phyloP scores from a whole-genome alignment of 2,888 invertebrate species.

The Teleiodes luculella region DNA sequence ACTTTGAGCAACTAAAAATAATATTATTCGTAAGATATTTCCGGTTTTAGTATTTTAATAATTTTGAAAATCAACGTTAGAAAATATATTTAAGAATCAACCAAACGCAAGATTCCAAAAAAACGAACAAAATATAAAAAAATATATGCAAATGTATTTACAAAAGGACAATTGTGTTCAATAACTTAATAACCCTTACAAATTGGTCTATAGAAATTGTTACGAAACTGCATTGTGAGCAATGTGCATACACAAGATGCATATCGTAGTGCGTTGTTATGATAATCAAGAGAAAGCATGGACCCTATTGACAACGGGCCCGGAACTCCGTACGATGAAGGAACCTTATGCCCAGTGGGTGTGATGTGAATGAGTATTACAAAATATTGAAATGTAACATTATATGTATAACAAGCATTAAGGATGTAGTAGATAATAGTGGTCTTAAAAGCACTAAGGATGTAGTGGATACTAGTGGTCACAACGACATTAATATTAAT shows the following conservation, averaged over 20 bases:
- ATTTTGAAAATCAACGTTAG: too few species aligned
- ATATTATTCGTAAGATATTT: too few species aligned
- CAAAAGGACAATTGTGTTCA: conserved; percentile 30
- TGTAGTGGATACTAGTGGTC: too few species aligned
- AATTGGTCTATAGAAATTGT: conserved; percentile 48
- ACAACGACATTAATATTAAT: too few species aligned
- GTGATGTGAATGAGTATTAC: neutral
- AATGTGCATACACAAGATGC: too few species aligned
- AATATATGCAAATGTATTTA: conserved; percentile 52
- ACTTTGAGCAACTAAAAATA: too few species aligned
- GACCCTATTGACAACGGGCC: neutral
- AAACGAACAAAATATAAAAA: conserved; percentile 31
- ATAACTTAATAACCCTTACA: conserved; percentile 45
- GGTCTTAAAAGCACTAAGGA: too few species aligned
- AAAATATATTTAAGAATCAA: neutral
- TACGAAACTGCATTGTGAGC: conserved; percentile 41
- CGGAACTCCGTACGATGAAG: neutral
- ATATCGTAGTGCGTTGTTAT: conserved; percentile 45
- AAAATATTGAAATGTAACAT: too few species aligned
- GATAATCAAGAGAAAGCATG: conserved; percentile 62
- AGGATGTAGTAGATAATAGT: too few species aligned
- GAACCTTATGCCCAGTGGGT: neutral
- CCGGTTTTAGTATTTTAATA: too few species aligned
- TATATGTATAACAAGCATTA: too few species aligned
- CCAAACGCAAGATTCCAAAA: neutral